Base-by-base conservation (phyloP, 2,888 invertebrate species). In the Caradrina kadenii region DNA sequence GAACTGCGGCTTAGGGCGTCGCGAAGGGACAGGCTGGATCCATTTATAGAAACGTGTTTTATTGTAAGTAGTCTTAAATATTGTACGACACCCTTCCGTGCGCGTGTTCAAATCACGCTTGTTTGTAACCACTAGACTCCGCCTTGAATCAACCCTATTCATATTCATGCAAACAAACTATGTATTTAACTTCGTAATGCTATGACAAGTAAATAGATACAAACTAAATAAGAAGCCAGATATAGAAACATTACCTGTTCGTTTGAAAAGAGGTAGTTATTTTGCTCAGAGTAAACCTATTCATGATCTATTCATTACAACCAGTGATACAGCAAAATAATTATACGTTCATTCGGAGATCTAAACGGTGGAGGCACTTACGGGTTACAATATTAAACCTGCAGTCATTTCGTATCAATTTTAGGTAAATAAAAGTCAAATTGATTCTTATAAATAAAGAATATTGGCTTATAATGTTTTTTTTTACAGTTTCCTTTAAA, bases 281-380 rank as follows among this genome's bases (percentile, higher is more conserved):
- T 21, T 64, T 67, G 50, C 54, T 60, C 22, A 63, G 52, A 55
- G 31, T 10, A 48, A 53, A 53, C 35, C 35, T 73, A 60, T 67
- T 72, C 55, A 77, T 55, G 67, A 77, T 77, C 8, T 60, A 17
- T 54, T 76, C 73, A 76, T 76, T 76, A 76, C 35, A 45, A 35
- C 19, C 50, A 21, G 50, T 76, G 76, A 76, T 39, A 54, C 42
- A 61, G 76, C 76, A 79, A 60, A 45, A 67, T 61, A 48, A 39
- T 11, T 4, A 39, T 26, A 21, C 5, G 19, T 58, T 59, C 15
- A 59, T 52, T 42, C 39, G 15, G 22, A 35, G 22, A 60, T 54
- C 19, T 1, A 45, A 59, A 31, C 49, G 1, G 6, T 45, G 0
- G 15, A 17, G 15, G 45, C 17, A 13, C 5, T 48, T 53, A 35